Conservation (phyloP, 2,797 vertebrate species). For the Halcyon chelicuti region DNA sequence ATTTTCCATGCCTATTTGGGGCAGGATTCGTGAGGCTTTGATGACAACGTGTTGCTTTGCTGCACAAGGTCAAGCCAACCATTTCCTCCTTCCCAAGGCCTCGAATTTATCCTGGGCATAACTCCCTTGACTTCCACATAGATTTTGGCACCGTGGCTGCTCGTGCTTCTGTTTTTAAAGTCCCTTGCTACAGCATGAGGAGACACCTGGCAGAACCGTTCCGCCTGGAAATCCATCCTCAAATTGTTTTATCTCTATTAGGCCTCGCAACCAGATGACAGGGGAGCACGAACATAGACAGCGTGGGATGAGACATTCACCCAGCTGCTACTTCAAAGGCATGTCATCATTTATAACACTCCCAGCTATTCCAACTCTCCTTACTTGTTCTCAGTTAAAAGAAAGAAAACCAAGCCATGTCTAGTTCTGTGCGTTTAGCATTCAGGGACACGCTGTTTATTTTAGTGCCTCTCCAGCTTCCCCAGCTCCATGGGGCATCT, state of each 20-base stretch:
- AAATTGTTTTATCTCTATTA: slow-evolving; percentile 55
- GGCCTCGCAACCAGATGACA: slow-evolving; percentile 35
- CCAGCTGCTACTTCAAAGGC: slow-evolving; percentile 65
- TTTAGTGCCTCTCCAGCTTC: background rate
- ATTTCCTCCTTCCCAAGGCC: background rate
- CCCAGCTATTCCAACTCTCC: slow-evolving; percentile 34
- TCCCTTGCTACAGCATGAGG: background rate
- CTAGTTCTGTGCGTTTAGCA: background rate
- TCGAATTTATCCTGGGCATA: fast-evolving
- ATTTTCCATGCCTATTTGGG: background rate
- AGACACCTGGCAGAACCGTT: slow-evolving; percentile 21
- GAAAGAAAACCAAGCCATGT: background rate
- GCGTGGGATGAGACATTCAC: slow-evolving; percentile 63
- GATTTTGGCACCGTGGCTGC: background rate
- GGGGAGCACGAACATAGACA: slow-evolving; percentile 32
- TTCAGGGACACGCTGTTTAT: background rate
- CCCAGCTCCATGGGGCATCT: background rate
- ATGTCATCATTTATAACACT: slow-evolving; percentile 55
- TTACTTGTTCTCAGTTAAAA: background rate
- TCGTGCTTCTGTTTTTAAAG: background rate
- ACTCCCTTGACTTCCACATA: background rate
- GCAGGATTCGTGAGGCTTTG: background rate
- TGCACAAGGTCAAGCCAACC: background rate
- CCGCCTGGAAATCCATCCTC: slow-evolving; percentile 1
- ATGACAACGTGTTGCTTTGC: background rate